Conservation (phyloP, 2,888 invertebrate genomes). For the Volucella inanis region DNA sequence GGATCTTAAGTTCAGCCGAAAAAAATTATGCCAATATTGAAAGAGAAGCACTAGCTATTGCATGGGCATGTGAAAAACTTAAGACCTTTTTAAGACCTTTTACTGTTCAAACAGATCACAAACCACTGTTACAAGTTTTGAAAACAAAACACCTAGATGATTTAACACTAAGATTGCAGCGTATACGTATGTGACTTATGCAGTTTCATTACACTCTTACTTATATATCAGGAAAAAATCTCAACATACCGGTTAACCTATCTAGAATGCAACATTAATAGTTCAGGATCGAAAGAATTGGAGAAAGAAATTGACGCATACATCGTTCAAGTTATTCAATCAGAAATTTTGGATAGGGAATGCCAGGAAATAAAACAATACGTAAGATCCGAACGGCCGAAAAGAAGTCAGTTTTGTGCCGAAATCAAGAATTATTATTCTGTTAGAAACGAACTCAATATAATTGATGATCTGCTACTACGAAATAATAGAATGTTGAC, state of each 20-base stretch:
- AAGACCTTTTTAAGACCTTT: conserved; percentile 30
- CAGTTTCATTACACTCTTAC: conserved; percentile 11
- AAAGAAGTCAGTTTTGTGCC: too few species aligned
- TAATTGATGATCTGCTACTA: too few species aligned
- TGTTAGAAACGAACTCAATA: too few species aligned
- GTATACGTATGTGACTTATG: conserved; percentile 25
- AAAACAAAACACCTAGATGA: conserved; percentile 28
- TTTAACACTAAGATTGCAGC: conserved; percentile 15
- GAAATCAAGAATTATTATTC: too few species aligned
- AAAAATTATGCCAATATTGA: conserved; percentile 34
- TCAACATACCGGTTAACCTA: conserved; percentile 2
- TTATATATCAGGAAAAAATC: conserved; percentile 28
- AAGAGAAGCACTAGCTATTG: conserved; percentile 27
- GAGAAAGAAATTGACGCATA: too few species aligned
- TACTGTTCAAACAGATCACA: conserved; percentile 27
- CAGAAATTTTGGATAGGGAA: too few species aligned
- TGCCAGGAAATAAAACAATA: too few species aligned
- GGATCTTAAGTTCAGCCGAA: conserved; percentile 9
- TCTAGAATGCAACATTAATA: too few species aligned
- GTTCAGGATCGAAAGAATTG: too few species aligned
- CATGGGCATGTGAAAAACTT: conserved; percentile 28
- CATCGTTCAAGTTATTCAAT: too few species aligned
- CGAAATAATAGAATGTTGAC: too few species aligned
- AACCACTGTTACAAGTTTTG: conserved; percentile 14
- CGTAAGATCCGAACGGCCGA: too few species aligned